Conservation (phyloP, 1,140 invertebrate species). For the Camponotus floridanus region DNA sequence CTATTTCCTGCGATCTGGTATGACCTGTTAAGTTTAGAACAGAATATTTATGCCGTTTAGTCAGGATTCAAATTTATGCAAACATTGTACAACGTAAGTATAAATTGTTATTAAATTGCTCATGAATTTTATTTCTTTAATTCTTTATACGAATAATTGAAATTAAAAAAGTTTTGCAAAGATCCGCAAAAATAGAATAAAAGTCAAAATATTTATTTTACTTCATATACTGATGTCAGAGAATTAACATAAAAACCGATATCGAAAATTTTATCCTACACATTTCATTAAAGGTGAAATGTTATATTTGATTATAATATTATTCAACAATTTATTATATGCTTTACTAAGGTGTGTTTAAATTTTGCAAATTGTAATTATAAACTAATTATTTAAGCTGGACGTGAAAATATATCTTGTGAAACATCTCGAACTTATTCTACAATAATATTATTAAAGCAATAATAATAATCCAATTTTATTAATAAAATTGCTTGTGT, state of each 20-base stretch:
- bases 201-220: not conserved
- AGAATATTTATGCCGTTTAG: not conserved
- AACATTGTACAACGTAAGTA: not conserved
- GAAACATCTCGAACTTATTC: not conserved
- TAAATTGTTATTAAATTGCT: not conserved
- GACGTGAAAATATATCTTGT: not conserved
- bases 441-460: not conserved
- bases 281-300: not conserved
- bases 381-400: not conserved
- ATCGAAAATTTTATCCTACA: not conserved
- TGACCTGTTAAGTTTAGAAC: not conserved
- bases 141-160: not conserved
- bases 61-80: not conserved
- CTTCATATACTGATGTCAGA: not conserved
- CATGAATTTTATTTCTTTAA: not conserved
- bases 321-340: not conserved
- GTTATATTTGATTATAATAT: not conserved
- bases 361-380: not conserved
- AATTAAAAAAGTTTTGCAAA: not conserved
- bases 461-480: not conserved
- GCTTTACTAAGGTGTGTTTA: not conserved
- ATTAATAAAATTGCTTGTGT: not conserved
- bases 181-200: not conserved
- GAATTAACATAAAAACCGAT: not conserved
- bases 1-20: not conserved